Evolutionary conservation across 92 coral and sea anemone species (phyloP).

Genomic region (Porites cylindrica): DNA sequence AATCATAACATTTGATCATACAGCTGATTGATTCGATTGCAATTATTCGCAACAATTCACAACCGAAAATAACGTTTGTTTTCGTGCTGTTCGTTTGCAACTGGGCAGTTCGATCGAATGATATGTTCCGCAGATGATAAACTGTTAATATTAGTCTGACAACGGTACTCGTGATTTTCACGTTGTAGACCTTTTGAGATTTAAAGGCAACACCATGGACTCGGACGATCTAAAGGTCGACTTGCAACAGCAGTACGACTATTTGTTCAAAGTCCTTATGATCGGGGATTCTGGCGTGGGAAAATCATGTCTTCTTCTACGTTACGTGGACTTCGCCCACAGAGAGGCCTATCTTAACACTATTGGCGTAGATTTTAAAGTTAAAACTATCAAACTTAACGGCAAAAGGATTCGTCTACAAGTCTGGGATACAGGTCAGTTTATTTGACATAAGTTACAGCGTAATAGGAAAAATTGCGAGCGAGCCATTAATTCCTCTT

Average conservation of each 20-base stretch:
- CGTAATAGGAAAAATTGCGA: background rate
- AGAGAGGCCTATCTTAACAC: constrained; percentile 85
- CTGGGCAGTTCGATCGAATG: background rate
- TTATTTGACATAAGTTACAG: background rate
- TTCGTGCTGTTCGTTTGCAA: background rate
- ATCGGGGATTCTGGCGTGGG: constrained; percentile 98
- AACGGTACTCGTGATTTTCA: background rate
- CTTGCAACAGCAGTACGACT: constrained; percentile 83
- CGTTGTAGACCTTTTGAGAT: background rate
- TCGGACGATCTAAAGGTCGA: constrained; percentile 23
- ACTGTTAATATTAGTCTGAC: background rate
- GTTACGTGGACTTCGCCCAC: constrained; percentile 89
- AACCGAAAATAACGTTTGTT: constrained; percentile 13
- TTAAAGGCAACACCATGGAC: constrained; percentile 20
- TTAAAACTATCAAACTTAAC: constrained; percentile 82
- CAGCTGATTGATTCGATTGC: constrained; percentile 45
- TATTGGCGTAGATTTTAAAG: constrained; percentile 97
- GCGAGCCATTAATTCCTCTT: background rate
- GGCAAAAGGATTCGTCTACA: constrained; percentile 92
- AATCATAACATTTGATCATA: constrained; percentile 12
- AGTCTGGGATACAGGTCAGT: constrained; percentile 97
- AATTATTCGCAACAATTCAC: background rate
- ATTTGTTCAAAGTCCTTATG: constrained; percentile 91
- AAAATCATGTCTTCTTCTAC: constrained; percentile 93
- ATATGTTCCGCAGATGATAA: background rate